These are phyloP conservation scores for Lampris incognitus DNA, from an alignment of 2,113 vertebrate genomes.

Conservation along the genomic window DNA sequence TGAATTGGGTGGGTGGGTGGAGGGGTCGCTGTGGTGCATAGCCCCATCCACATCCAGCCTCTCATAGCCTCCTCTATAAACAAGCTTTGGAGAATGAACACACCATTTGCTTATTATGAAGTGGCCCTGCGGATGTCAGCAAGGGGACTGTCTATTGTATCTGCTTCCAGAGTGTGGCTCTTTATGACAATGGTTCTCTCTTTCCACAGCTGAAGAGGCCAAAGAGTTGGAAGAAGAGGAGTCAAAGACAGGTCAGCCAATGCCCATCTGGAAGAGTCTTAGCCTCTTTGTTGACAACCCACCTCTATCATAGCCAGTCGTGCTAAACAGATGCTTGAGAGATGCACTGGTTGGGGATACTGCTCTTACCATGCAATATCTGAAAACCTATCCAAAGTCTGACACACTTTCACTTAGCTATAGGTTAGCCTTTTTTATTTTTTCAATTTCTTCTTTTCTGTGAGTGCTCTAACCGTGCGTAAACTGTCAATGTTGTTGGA, in stretches of 20 bases:
- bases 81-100: conserved; percentile 70
- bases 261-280: conserved; percentile 45
- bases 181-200: conserved; percentile 68
- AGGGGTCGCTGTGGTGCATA: conserved; percentile 29
- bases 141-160: conserved; percentile 31
- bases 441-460: background rate
- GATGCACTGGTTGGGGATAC: background rate
- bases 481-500: background rate
- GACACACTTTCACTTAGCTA: background rate
- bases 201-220: conserved; percentile 85
- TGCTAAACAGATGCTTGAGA: background rate
- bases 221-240: conserved; percentile 88
- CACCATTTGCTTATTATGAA: conserved; percentile 64
- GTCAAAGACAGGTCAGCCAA: conserved; percentile 88
- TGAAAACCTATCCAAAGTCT: background rate
- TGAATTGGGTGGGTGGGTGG: conserved; percentile 56
- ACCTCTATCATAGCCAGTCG: background rate
- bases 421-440: background rate
- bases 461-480: background rate
- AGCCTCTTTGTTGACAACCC: conserved; percentile 12
- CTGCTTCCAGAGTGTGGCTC: conserved; percentile 48
- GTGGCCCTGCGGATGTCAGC: conserved; percentile 8
- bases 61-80: conserved; percentile 59
- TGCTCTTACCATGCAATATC: background rate
- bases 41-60: conserved; percentile 48